Evolutionary conservation across 2,797 vertebrate species (phyloP).

Genomic region (Mus spretus): DNA sequence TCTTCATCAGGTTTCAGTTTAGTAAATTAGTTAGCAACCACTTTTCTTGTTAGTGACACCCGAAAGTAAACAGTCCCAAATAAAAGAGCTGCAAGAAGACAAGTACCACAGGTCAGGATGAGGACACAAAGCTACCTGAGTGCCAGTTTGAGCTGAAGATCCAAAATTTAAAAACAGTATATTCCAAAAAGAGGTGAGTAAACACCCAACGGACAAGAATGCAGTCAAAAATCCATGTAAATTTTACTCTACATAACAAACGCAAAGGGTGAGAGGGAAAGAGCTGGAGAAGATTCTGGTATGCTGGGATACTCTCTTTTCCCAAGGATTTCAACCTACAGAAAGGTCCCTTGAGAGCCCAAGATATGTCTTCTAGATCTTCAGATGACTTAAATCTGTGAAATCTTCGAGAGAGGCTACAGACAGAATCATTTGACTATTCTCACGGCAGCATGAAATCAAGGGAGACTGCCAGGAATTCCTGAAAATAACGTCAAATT

Average conservation of each 20-base stretch:
- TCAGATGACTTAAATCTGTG: neutral
- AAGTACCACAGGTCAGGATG: neutral
- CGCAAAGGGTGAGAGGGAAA: neutral
- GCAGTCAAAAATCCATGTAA: neutral
- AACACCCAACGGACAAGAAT: neutral
- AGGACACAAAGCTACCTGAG: neutral
- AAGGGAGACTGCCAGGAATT: neutral
- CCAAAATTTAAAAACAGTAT: neutral
- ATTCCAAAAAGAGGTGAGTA: neutral
- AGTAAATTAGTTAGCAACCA: too few species aligned
- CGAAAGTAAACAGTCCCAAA: too few species aligned
- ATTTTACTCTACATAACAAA: constrained; percentile 19
- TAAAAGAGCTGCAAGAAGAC: neutral
- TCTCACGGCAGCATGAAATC: neutral
- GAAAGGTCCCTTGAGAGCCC: neutral
- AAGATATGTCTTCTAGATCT: neutral
- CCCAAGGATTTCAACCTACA: neutral
- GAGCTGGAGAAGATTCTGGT: neutral
- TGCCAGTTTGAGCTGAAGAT: neutral
- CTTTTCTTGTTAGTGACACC: too few species aligned
- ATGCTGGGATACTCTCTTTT: neutral
- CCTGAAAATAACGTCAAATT: neutral
- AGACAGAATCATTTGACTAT: neutral
- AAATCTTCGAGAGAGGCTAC: neutral
- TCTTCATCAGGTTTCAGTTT: too few species aligned